These are phyloP conservation scores for Neodiprion lecontei DNA, from an alignment of 1,140 invertebrate genomes.

Conservation along the genomic window DNA sequence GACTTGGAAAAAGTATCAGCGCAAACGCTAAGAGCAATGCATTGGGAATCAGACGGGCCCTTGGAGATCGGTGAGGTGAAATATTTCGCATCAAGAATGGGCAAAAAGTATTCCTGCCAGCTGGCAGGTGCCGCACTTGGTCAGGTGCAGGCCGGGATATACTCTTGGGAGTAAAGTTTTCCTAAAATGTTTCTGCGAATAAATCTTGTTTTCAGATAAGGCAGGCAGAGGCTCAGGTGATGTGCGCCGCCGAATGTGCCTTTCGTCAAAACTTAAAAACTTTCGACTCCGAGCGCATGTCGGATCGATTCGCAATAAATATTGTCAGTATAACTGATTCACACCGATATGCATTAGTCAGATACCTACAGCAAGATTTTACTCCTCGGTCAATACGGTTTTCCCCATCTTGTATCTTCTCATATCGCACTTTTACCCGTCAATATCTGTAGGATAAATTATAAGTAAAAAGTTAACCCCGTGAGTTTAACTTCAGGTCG, in stretches of 20 bases:
- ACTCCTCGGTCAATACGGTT: too few species aligned
- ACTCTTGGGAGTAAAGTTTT: conserved; percentile 49
- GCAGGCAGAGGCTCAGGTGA: conserved; percentile 43
- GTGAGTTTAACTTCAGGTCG: too few species aligned
- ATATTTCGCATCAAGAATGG: conserved; percentile 49
- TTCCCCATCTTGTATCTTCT: too few species aligned
- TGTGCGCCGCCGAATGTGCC: conserved; percentile 32
- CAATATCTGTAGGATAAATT: too few species aligned
- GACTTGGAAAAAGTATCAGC: background rate
- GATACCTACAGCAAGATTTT: too few species aligned
- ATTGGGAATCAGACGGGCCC: conserved; percentile 49
- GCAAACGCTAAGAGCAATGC: conserved; percentile 41
- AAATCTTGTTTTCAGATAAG: conserved; percentile 54
- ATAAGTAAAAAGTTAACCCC: too few species aligned
- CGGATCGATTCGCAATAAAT: conserved; percentile 24
- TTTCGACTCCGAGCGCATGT: conserved; percentile 34
- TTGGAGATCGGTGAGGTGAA: conserved; percentile 42
- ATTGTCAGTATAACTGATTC: background rate
- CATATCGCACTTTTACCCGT: too few species aligned
- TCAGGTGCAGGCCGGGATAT: conserved; percentile 36
- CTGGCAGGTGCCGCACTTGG: conserved; percentile 27
- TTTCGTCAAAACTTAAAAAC: conserved; percentile 48
- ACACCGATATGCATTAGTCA: too few species aligned
- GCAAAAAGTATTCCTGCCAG: conserved; percentile 22
- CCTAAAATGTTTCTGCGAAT: conserved; percentile 51